Percentiles rank a stretch among this genome's conserved stretches.
These are phyloP conservation scores for Oikopleura albicans DNA, from an alignment of 23 tunicate species.

Conservation along the genomic window DNA sequence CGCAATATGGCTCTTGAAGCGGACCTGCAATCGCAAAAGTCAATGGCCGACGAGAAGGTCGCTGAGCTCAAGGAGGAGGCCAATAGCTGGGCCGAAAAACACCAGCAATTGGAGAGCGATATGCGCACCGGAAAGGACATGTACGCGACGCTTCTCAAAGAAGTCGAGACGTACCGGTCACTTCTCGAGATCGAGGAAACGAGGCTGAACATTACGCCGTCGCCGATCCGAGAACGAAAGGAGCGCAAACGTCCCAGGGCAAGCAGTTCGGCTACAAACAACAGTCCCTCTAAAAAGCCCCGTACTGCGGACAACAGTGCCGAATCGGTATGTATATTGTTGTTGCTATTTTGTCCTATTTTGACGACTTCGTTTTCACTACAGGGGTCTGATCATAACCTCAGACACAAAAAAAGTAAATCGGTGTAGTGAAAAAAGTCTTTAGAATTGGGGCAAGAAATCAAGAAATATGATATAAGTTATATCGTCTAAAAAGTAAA, in stretches of 20 bases:
- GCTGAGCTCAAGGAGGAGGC: neutral
- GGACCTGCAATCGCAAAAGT: neutral
- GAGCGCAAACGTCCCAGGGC: neutral
- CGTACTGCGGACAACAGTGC: too few relatives aligned
- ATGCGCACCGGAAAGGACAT: neutral
- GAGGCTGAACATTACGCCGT: neutral
- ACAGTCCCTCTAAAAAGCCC: too few relatives aligned
- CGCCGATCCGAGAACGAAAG: conserved; percentile 8
- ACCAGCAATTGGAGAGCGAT: neutral
- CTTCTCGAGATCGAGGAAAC: neutral
- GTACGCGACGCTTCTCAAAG: neutral
- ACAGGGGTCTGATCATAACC: too few relatives aligned
- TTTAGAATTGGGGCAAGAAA: too few relatives aligned
- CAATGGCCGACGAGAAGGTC: neutral
- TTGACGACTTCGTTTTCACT: too few relatives aligned
- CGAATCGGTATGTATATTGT: too few relatives aligned
- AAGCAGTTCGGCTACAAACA: too few relatives aligned
- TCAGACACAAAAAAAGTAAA: too few relatives aligned
- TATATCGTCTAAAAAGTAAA: too few relatives aligned
- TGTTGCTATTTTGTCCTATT: too few relatives aligned
- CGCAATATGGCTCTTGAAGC: neutral
- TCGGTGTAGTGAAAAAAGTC: too few relatives aligned
- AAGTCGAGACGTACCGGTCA: neutral
- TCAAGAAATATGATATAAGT: too few relatives aligned
- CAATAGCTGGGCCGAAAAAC: neutral